These are phyloP conservation scores for Meleagris gallopavo DNA, from an alignment of 2,113 vertebrate species.

Conservation along the genomic window DNA sequence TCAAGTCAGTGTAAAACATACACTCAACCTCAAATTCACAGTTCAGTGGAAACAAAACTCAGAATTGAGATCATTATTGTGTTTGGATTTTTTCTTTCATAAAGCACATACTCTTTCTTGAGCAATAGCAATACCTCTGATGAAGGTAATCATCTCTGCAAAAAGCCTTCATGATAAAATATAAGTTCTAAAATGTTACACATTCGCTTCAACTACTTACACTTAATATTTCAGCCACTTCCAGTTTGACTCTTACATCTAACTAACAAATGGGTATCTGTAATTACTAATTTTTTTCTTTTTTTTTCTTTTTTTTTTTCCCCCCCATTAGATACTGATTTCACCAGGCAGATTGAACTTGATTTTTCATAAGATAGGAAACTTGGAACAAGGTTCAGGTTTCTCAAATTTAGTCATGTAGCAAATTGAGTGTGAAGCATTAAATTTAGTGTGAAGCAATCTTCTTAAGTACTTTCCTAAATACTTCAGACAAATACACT, in stretches of 20 bases:
- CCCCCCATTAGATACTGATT: neutral
- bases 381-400: accelerated
- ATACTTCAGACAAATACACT: neutral
- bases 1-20: neutral
- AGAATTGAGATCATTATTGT: neutral
- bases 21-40: neutral
- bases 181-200: neutral
- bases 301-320: accelerated
- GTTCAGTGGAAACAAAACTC: neutral
- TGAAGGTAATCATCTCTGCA: neutral
- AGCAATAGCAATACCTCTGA: neutral
- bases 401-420: neutral
- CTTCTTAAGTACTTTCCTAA: neutral
- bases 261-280: neutral
- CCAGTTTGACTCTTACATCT: neutral
- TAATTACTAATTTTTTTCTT: neutral
- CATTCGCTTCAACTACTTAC: neutral
- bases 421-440: neutral
- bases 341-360: neutral
- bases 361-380: neutral
- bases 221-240: neutral
- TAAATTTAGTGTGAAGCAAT: neutral
- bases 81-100: neutral
- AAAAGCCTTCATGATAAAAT: neutral
- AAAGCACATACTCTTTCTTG: neutral